phyloP scores from a whole-genome alignment of 2,888 invertebrate genomes.

The Eustalomyia histrio region DNA sequence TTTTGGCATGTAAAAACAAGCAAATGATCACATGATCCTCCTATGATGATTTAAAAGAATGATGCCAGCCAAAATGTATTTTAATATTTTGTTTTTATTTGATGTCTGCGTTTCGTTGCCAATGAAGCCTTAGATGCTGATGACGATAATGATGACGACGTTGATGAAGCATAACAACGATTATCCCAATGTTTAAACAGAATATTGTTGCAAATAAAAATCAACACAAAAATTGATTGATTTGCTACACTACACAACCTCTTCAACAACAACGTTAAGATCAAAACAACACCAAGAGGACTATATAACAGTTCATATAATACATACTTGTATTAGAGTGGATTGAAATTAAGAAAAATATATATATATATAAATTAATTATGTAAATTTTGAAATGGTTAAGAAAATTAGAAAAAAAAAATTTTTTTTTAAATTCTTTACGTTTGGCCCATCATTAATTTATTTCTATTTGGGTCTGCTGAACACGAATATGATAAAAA shows the following conservation, averaged over 20 bases:
- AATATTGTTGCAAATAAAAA: slow-evolving; percentile 19
- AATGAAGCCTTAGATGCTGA: slow-evolving; percentile 22
- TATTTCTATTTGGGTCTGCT: too few relatives aligned
- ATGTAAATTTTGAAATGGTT: too few relatives aligned
- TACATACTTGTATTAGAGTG: background rate
- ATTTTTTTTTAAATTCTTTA: too few relatives aligned
- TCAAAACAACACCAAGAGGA: background rate
- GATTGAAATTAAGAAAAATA: too few relatives aligned
- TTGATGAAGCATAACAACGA: slow-evolving; percentile 63
- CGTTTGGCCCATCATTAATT: too few relatives aligned
- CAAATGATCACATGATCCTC: slow-evolving; percentile 36
- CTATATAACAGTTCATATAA: background rate
- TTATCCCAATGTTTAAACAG: slow-evolving; percentile 56
- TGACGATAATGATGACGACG: slow-evolving; percentile 51
- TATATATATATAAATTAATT: too few relatives aligned
- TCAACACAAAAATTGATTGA: slow-evolving; percentile 63
- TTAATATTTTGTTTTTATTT: slow-evolving; percentile 52
- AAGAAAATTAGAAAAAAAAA: too few relatives aligned
- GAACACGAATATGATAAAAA: too few relatives aligned
- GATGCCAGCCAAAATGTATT: slow-evolving; percentile 41
- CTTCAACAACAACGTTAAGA: slow-evolving; percentile 2
- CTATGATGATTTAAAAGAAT: slow-evolving; percentile 34
- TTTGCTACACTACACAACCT: slow-evolving; percentile 47
- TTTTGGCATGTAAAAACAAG: slow-evolving; percentile 42
- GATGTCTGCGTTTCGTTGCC: slow-evolving; percentile 58